phyloP scores from a whole-genome alignment of 2,888 invertebrate species.

The Dilophus febrilis region DNA sequence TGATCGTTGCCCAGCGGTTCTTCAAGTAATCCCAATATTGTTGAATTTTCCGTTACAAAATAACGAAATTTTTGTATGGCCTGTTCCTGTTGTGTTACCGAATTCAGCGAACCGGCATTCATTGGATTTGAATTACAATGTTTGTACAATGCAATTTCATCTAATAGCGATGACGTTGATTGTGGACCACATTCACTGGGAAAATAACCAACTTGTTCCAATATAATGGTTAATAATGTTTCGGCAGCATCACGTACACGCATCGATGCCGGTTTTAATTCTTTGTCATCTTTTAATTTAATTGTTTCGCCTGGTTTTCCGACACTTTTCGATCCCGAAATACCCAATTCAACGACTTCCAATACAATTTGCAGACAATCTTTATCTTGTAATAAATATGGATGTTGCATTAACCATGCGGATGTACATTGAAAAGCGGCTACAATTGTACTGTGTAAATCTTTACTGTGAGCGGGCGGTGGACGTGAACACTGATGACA shows the following conservation, averaged over 20 bases:
- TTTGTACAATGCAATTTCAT: constrained; percentile 67
- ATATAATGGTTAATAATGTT: constrained; percentile 71
- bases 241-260: constrained; percentile 96
- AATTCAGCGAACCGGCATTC: neutral
- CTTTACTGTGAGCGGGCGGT: constrained; percentile 83
- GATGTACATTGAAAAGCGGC: constrained; percentile 82
- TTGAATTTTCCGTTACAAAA: constrained; percentile 80
- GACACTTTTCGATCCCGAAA: constrained; percentile 83
- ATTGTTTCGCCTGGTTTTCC: constrained; percentile 77
- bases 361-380: constrained; percentile 85
- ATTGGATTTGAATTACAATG: constrained; percentile 48
- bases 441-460: constrained; percentile 86
- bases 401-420: constrained; percentile 84
- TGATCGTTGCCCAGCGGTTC: constrained; percentile 83
- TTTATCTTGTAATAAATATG: constrained; percentile 74
- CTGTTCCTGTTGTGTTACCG: constrained; percentile 29
- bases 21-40: constrained; percentile 76
- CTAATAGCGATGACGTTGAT: constrained; percentile 69
- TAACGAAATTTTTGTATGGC: constrained; percentile 62
- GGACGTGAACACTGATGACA: constrained; percentile 88
- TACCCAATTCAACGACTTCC: constrained; percentile 93
- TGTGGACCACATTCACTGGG: constrained; percentile 71
- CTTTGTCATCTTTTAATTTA: constrained; percentile 90
- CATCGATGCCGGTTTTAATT: constrained; percentile 92
- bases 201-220: constrained; percentile 79